A percentile compares a stretch with the other conserved stretches of the same genome.
phyloP scores from a whole-genome alignment of 2,797 vertebrate species.

The Mallotus villosus region DNA sequence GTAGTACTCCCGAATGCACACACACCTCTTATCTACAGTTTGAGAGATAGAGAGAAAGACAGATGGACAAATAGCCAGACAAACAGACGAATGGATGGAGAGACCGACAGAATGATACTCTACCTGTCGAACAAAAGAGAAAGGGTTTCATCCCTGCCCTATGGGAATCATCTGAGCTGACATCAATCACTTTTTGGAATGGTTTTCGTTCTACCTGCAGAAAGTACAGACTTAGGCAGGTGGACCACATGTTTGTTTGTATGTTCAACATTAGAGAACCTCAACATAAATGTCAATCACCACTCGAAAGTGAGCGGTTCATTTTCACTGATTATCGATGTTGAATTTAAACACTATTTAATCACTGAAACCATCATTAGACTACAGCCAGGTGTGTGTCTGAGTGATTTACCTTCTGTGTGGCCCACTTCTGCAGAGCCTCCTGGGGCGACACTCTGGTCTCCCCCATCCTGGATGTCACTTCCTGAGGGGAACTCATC shows the following conservation, averaged over 20 bases:
- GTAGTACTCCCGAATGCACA: not conserved
- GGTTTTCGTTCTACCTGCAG: conserved; percentile 51
- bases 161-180: conserved; percentile 60
- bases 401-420: conserved; percentile 26
- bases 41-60: too few relatives aligned
- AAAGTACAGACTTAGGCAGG: not conserved
- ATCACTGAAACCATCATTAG: not conserved
- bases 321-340: too few relatives aligned
- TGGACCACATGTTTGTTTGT: too few relatives aligned
- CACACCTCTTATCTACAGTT: not conserved
- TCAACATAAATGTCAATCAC: too few relatives aligned
- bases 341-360: too few relatives aligned
- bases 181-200: conserved; percentile 54
- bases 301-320: too few relatives aligned
- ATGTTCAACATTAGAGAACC: too few relatives aligned
- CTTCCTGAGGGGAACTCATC: conserved; percentile 44
- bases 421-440: conserved; percentile 27
- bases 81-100: not conserved
- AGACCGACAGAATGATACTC: too few relatives aligned
- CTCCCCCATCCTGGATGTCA: conserved; percentile 46
- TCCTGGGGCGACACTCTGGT: conserved; percentile 30
- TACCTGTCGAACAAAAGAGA: conserved; percentile 73
- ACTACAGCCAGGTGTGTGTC: not conserved
- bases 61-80: not conserved
- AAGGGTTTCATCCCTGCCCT: conserved; percentile 58